Percentiles rank a stretch among this genome's conserved stretches.
phyloP scores from a whole-genome alignment of 2,888 invertebrate species.

The Nemotelus nigrinus region DNA sequence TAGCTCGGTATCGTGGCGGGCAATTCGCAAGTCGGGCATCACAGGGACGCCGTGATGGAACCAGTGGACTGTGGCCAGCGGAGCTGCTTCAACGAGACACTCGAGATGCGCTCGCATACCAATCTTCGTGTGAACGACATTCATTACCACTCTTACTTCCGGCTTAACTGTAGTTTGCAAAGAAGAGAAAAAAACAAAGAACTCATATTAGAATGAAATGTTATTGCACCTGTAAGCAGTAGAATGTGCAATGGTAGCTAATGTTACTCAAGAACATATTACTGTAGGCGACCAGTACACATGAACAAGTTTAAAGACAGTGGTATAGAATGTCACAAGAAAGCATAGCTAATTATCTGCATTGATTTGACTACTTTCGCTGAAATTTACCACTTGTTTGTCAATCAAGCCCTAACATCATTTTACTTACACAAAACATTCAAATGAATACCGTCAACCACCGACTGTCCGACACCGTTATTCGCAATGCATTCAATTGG shows the following conservation, averaged over 20 bases:
- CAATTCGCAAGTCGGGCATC: constrained; percentile 61
- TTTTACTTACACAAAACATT: constrained; percentile 75
- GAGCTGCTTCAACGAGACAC: constrained; percentile 76
- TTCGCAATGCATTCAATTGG: constrained; percentile 77
- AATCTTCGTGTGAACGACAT: constrained; percentile 80
- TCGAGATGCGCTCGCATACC: constrained; percentile 76
- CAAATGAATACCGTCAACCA: constrained; percentile 73
- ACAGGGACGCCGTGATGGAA: constrained; percentile 71
- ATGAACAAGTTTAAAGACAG: too few species aligned
- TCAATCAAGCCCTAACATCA: neutral
- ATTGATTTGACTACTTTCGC: neutral
- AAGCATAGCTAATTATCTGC: too few species aligned
- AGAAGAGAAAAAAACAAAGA: constrained; percentile 1
- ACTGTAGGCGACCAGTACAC: too few species aligned
- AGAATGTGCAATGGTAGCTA: too few species aligned
- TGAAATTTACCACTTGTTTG: neutral
- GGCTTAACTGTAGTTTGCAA: constrained; percentile 73
- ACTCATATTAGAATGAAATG: neutral
- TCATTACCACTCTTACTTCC: constrained; percentile 72
- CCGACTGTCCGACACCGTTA: constrained; percentile 81
- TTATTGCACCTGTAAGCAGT: neutral
- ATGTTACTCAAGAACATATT: neutral
- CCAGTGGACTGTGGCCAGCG: constrained; percentile 76
- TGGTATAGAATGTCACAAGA: too few species aligned
- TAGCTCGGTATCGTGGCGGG: constrained; percentile 64